Evolutionary conservation across 2,888 invertebrate species (phyloP).

Genomic region (Harpalus rubripes): DNA sequence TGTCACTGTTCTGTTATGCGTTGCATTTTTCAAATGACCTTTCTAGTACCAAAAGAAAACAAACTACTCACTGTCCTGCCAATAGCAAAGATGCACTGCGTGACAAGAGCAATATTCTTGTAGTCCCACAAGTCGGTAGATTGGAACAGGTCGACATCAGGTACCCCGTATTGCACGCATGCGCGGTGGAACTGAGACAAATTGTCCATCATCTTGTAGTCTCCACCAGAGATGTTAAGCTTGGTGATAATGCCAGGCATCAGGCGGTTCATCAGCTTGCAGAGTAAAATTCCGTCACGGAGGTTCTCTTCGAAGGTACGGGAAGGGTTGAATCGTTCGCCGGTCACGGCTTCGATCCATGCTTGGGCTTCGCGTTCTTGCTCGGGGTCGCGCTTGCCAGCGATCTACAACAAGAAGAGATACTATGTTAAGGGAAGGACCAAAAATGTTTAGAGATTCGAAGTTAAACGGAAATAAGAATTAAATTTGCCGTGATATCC

Average conservation of each 20-base stretch:
- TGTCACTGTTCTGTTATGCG: no score
- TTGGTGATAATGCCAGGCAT: slow-evolving; percentile 91
- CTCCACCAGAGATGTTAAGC: slow-evolving; percentile 91
- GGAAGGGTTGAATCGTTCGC: slow-evolving; percentile 86
- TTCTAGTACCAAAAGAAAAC: neutral
- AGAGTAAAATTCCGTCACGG: slow-evolving; percentile 90
- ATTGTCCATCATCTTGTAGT: slow-evolving; percentile 98
- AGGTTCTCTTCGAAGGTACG: slow-evolving; percentile 87
- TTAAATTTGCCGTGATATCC: no score
- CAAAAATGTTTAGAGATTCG: no score
- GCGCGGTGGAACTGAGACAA: slow-evolving; percentile 92
- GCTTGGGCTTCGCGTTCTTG: slow-evolving; percentile 89
- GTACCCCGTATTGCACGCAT: slow-evolving; percentile 90
- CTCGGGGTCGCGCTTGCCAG: slow-evolving; percentile 89
- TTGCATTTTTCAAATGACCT: no score
- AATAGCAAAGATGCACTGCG: slow-evolving; percentile 92
- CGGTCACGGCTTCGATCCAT: slow-evolving; percentile 92
- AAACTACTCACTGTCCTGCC: slow-evolving; percentile 86
- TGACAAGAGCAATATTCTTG: slow-evolving; percentile 93
- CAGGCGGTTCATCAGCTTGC: slow-evolving; percentile 93
- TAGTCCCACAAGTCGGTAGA: slow-evolving; percentile 95
- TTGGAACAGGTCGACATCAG: slow-evolving; percentile 93
- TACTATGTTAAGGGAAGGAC: no score
- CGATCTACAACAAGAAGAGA: slow-evolving; percentile 81
- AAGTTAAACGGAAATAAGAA: no score